Percentiles rank a stretch among this genome's conserved stretches.
phyloP scores from a whole-genome alignment of 2,113 vertebrate species.

The Thunnus thynnus region DNA sequence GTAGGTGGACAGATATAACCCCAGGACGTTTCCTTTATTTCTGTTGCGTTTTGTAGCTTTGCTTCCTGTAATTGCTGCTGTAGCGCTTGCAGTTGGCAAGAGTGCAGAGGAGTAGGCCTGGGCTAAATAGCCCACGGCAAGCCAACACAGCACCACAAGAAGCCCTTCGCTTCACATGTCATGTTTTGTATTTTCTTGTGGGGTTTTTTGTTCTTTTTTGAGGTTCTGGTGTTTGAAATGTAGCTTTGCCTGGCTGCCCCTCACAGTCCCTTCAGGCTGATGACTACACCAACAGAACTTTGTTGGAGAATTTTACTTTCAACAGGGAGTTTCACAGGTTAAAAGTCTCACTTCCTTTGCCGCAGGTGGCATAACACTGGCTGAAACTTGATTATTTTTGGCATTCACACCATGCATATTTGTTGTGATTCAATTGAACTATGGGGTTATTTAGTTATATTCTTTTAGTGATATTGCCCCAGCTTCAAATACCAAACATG shows the following conservation, averaged over 20 bases:
- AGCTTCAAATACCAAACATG: background rate
- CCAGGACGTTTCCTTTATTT: slow-evolving; percentile 48
- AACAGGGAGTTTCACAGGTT: slow-evolving; percentile 37
- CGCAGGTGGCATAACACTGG: slow-evolving; percentile 19
- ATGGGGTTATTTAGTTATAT: background rate
- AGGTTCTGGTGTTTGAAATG: slow-evolving; percentile 62
- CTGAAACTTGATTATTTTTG: slow-evolving; percentile 30
- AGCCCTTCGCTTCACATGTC: slow-evolving; percentile 72
- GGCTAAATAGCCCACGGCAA: slow-evolving; percentile 70
- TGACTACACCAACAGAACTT: slow-evolving; percentile 60
- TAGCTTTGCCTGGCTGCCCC: slow-evolving; percentile 53
- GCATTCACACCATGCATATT: background rate
- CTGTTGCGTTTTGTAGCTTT: slow-evolving; percentile 61
- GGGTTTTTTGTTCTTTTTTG: slow-evolving; percentile 62
- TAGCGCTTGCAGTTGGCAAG: slow-evolving; percentile 48
- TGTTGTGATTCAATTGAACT: slow-evolving; percentile 27
- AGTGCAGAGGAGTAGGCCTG: slow-evolving; percentile 61
- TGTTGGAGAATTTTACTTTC: slow-evolving; percentile 52
- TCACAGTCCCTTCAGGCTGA: slow-evolving; percentile 55
- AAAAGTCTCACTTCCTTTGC: slow-evolving; percentile 52
- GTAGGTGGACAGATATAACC: slow-evolving; percentile 65
- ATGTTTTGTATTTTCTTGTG: slow-evolving; percentile 75
- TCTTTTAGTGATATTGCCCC: background rate
- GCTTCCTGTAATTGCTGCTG: slow-evolving; percentile 72
- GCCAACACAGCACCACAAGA: slow-evolving; percentile 44